A percentile compares a stretch with the other conserved stretches of the same genome.
phyloP scores from a whole-genome alignment of 2,113 vertebrate genomes.

The Phocoena phocoena region DNA sequence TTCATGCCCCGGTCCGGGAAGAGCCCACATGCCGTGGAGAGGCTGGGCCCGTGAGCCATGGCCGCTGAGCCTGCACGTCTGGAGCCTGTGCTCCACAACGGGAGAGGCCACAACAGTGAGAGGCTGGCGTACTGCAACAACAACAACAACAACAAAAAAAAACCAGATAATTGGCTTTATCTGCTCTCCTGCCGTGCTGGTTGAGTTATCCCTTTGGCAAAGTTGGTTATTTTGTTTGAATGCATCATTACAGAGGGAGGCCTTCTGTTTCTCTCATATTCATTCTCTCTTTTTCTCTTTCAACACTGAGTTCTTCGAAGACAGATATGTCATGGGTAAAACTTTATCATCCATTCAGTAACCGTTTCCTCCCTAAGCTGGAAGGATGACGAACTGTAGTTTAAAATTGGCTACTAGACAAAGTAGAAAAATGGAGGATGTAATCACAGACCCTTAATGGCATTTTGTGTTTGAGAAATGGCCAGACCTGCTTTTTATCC shows the following conservation, averaged over 20 bases:
- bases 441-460: slow-evolving; percentile 71
- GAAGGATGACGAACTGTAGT: slow-evolving; percentile 63
- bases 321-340: slow-evolving; percentile 15
- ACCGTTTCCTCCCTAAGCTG: slow-evolving; percentile 53
- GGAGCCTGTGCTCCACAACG: too few relatives aligned
- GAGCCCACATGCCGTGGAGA: too few relatives aligned
- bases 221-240: slow-evolving; percentile 35
- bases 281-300: neutral
- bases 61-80: too few relatives aligned
- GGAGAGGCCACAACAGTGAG: too few relatives aligned
- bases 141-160: too few relatives aligned
- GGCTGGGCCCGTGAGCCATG: too few relatives aligned
- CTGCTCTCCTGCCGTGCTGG: neutral
- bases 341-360: slow-evolving; percentile 51
- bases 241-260: neutral
- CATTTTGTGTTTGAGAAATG: slow-evolving; percentile 74
- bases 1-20: too few relatives aligned
- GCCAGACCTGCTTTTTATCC: slow-evolving; percentile 69
- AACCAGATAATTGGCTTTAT: slow-evolving; percentile 1
- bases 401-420: slow-evolving; percentile 70
- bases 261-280: neutral
- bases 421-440: slow-evolving; percentile 57
- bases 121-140: too few relatives aligned
- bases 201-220: neutral
- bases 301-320: slow-evolving; percentile 4